Conservation (phyloP, 2,797 vertebrate species). For the Alauda arvensis region DNA sequence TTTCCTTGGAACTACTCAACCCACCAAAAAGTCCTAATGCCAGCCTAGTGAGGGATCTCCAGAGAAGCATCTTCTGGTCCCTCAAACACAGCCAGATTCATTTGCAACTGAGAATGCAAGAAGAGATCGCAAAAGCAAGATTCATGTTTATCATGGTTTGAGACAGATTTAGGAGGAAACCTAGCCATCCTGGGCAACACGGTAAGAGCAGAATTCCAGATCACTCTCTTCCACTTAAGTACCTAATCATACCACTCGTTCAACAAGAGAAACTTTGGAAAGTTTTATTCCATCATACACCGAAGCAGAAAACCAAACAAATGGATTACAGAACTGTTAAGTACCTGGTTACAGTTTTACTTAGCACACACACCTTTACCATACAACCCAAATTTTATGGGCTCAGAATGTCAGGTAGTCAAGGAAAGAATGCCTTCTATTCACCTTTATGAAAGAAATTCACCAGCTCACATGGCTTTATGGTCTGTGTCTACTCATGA, state of each 20-base stretch:
- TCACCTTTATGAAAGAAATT: neutral
- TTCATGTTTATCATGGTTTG: neutral
- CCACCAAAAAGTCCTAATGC: neutral
- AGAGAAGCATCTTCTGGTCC: neutral
- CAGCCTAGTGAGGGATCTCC: fast-evolving
- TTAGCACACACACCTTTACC: neutral
- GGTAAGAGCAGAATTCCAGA: neutral
- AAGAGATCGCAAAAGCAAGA: neutral
- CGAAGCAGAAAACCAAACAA: neutral
- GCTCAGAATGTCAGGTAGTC: neutral
- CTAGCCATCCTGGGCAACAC: neutral
- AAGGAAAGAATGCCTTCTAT: neutral
- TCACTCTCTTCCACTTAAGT: neutral
- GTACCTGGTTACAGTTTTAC: neutral
- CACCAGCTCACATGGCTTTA: neutral
- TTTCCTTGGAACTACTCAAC: neutral
- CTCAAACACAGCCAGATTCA: neutral
- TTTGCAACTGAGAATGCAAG: fast-evolving
- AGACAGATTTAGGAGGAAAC: neutral
- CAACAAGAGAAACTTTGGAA: neutral
- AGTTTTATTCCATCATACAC: neutral
- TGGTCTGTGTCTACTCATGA: fast-evolving
- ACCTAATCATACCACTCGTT: neutral
- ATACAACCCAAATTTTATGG: neutral
- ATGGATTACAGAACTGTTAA: neutral